These are phyloP conservation scores for Sanderia malayensis DNA, from an alignment of 30 jellyfish, hydroid and myxozoan species.

Conservation along the genomic window DNA sequence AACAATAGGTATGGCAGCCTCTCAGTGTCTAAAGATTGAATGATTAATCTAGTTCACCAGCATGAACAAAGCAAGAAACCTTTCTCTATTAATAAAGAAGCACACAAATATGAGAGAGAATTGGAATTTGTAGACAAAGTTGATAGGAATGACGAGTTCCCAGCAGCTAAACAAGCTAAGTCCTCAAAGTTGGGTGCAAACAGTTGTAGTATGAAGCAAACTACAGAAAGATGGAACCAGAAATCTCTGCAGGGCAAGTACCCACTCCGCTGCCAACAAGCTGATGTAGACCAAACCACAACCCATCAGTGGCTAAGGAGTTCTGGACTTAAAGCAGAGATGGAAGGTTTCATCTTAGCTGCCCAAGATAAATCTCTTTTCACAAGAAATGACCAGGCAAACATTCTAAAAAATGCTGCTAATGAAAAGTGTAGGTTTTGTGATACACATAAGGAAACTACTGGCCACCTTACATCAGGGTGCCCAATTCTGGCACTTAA, in stretches of 20 bases:
- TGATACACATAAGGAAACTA: not conserved
- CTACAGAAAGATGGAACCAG: constrained; percentile 10
- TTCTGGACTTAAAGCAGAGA: not conserved
- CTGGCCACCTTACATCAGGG: too few species aligned
- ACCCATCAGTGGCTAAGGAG: constrained; percentile 2
- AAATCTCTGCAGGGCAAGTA: constrained; percentile 22
- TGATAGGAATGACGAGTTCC: not conserved
- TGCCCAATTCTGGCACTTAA: constrained; percentile 20
- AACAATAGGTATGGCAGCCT: not conserved
- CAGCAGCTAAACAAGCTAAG: constrained; percentile 2
- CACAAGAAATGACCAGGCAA: not conserved
- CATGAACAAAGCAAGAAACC: not conserved
- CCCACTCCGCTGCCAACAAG: constrained; percentile 1
- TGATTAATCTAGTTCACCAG: not conserved
- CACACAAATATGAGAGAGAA: not conserved
- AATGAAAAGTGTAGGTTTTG: not conserved
- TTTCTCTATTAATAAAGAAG: not conserved
- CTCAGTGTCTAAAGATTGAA: not conserved
- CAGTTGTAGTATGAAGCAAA: too few species aligned
- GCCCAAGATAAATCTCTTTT: too few species aligned
- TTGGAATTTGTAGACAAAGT: not conserved
- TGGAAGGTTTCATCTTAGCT: not conserved
- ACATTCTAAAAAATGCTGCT: not conserved
- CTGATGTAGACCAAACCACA: constrained; percentile 9
- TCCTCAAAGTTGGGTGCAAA: not conserved